These are phyloP conservation scores for Spodoptera picta DNA, from an alignment of 2,888 invertebrate species.

Conservation along the genomic window DNA sequence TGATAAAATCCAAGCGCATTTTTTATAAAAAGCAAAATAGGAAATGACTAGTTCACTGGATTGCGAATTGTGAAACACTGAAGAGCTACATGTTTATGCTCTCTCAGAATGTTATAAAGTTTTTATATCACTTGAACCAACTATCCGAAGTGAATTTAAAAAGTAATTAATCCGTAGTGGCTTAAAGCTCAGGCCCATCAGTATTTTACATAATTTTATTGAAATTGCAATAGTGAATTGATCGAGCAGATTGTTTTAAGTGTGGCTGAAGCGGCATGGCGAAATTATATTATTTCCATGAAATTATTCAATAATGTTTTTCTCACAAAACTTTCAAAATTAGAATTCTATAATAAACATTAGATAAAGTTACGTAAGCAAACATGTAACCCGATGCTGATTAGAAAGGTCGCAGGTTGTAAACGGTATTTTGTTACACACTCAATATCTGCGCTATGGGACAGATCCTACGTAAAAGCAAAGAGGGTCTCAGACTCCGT, in stretches of 20 bases:
- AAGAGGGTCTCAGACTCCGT: slow-evolving; percentile 53
- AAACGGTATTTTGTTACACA: slow-evolving; percentile 52
- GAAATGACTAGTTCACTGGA: no score
- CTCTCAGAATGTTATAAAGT: no score
- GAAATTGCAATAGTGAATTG: slow-evolving; percentile 3
- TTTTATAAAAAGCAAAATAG: neutral
- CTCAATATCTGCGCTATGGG: slow-evolving; percentile 53
- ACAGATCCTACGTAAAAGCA: slow-evolving; percentile 55
- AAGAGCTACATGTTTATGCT: no score
- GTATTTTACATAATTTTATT: slow-evolving; percentile 4
- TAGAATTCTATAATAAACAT: no score
- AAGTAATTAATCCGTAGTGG: no score
- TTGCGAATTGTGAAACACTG: no score
- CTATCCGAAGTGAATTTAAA: no score
- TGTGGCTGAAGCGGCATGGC: slow-evolving; percentile 11
- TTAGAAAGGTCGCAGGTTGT: slow-evolving; percentile 45
- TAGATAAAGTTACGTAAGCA: no score
- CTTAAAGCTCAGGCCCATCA: no score
- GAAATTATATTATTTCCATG: slow-evolving; percentile 16
- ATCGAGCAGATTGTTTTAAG: slow-evolving; percentile 16
- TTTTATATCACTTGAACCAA: no score
- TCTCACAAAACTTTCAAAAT: no score
- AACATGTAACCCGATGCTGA: slow-evolving; percentile 42
- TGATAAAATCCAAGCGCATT: slow-evolving; percentile 9
- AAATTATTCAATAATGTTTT: neutral